Evolutionary conservation across 37 sponge, comb jelly and placozoan genomes (phyloP).

Genomic region (Spongilla lacustris): DNA sequence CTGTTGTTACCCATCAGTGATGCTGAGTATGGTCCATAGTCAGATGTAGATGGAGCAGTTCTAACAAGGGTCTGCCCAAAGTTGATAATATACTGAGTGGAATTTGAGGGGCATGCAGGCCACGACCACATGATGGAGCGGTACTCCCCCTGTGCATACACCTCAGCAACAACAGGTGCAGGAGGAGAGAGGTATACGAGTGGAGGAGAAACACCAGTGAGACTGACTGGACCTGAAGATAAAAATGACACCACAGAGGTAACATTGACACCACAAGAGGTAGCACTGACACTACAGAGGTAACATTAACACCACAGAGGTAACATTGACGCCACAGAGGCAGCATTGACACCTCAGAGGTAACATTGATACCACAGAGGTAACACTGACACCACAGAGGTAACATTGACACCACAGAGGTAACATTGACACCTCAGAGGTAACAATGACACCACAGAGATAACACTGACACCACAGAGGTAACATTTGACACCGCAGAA

Average conservation of each 20-base stretch:
- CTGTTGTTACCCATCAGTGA: not conserved
- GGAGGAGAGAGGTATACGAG: not conserved
- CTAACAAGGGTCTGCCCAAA: not conserved
- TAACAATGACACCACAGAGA: not conserved
- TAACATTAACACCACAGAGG: not conserved
- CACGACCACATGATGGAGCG: not conserved
- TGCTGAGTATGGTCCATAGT: not conserved
- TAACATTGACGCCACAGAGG: not conserved
- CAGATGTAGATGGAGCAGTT: not conserved
- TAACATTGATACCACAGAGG: not conserved
- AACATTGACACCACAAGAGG: too few species aligned
- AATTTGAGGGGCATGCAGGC: not conserved
- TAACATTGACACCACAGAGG: not conserved
- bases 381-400: not conserved
- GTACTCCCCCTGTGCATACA: not conserved
- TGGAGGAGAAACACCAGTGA: not conserved
- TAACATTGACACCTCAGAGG: too few species aligned
- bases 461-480: not conserved
- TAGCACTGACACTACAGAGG: too few species aligned
- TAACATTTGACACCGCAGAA: too few species aligned
- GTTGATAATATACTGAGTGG: not conserved
- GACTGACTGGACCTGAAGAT: not conserved
- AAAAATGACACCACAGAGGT: not conserved
- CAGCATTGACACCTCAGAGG: too few species aligned
- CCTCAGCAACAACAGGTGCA: not conserved